Evolutionary conservation across 2,797 vertebrate genomes (phyloP).

Genomic region (Leptatherina wallacei): DNA sequence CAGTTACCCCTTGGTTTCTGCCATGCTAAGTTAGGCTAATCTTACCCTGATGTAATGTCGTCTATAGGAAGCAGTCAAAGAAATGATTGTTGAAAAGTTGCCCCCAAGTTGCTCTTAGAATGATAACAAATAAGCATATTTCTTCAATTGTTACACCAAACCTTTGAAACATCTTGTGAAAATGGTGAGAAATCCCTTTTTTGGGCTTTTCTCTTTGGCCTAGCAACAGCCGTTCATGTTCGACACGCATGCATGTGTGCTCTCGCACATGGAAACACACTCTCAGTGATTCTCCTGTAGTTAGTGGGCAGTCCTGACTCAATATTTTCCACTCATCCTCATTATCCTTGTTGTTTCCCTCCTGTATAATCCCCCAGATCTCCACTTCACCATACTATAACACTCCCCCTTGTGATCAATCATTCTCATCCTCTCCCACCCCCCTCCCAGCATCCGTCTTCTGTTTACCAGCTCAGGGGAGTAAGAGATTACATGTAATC

Average conservation of each 20-base stretch:
- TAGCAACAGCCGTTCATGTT: no score
- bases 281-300: constrained; percentile 43
- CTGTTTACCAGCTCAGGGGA: constrained; percentile 10
- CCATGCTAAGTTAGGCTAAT: no score
- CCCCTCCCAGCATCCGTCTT: constrained; percentile 30
- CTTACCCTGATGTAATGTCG: no score
- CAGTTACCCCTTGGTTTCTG: no score
- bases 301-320: constrained; percentile 70
- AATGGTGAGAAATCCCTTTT: no score
- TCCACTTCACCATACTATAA: constrained; percentile 50
- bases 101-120: background rate
- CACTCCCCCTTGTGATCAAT: constrained; percentile 54
- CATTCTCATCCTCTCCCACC: constrained; percentile 19
- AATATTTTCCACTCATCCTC: constrained; percentile 64
- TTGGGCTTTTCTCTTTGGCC: no score
- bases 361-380: constrained; percentile 42
- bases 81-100: background rate
- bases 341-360: constrained; percentile 57
- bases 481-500: constrained; percentile 51
- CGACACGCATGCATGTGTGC: background rate
- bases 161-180: no score
- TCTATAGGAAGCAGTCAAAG: background rate
- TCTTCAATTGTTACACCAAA: no score
- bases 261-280: constrained; percentile 36
- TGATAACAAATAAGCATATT: background rate